Conservation (phyloP, 2,888 invertebrate genomes). For the Aplocera efformata region DNA sequence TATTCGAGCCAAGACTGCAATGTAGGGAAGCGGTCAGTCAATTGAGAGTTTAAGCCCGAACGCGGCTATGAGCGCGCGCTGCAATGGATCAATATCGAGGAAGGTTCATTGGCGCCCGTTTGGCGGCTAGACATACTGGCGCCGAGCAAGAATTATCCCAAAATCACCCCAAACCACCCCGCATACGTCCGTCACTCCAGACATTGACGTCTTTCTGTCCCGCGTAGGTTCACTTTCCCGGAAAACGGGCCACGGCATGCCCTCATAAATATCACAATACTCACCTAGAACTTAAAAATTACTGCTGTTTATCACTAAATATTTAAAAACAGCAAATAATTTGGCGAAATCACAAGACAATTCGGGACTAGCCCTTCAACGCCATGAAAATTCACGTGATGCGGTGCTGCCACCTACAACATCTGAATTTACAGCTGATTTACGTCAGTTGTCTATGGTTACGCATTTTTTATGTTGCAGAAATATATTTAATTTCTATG, state of each 20-base stretch:
- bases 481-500: background rate
- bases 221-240: constrained; percentile 58
- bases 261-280: constrained; percentile 42
- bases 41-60: constrained; percentile 45
- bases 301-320: constrained; percentile 73
- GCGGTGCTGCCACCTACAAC: constrained; percentile 81
- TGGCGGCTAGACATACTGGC: constrained; percentile 66
- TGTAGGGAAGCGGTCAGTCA: constrained; percentile 35
- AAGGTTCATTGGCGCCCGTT: constrained; percentile 52
- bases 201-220: constrained; percentile 67
- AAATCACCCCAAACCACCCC: constrained; percentile 69
- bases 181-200: constrained; percentile 51
- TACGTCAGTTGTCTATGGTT: constrained; percentile 78
- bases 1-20: constrained; percentile 32
- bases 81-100: constrained; percentile 62
- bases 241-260: constrained; percentile 29
- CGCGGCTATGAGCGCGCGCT: constrained; percentile 37
- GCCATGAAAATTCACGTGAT: constrained; percentile 84
- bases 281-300: constrained; percentile 70
- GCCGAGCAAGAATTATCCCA: constrained; percentile 52
- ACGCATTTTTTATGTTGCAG: background rate
- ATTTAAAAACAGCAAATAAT: constrained; percentile 71
- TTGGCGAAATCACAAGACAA: constrained; percentile 80
- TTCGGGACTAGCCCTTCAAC: constrained; percentile 79
- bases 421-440: constrained; percentile 76